Evolutionary conservation across 2,797 vertebrate genomes (phyloP), one percentile per base, ranked within the genome.

Genomic region (Xenops minutus): DNA sequence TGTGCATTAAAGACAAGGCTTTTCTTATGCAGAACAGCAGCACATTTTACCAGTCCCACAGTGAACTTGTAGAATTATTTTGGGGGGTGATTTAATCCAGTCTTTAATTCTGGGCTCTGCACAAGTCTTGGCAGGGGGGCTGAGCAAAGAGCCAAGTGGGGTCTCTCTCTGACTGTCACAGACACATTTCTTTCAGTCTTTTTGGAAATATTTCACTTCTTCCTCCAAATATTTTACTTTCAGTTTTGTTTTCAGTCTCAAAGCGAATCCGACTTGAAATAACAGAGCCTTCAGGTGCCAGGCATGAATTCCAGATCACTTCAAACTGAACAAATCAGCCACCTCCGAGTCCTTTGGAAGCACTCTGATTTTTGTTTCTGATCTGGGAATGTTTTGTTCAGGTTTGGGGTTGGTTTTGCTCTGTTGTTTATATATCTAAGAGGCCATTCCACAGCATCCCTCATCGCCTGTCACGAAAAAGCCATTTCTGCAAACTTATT

Each of bases 11-110:
- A 93, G 73, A 67, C 30, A 8, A 94, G 66, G 26, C 68, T 94
- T 91, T 94, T 91, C 85, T 88, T 76, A 19, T 85, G 89, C 82
- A 96, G 59, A 84, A 26, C 6, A 85, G 72, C 72, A 92, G n/a
- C 36, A 44, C 12, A 15, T 83, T 93, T 88, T n/a, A 36, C 76
- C 64, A 85, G 86, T 73, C 86, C 81, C 86, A 5, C 17, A 10
- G 74, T 64, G 93, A 83, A 77, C 23, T n/a, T 23, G 22, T 15
- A 61, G 46, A 6, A 9, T 39, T 64, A 24, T 95, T 93, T 72
- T 74, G 64, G 78, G 64, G 85, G 44, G 54, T 94, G 92, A 85
- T 88, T 94, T 92, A 93, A 93, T 43, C 32, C 30, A 49, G 6
- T 44, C 36, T 92, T 48, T 37, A 26, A 48, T 67, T 76, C 18